Conservation (phyloP, 2,888 invertebrate species). For the Erynnis tages region DNA sequence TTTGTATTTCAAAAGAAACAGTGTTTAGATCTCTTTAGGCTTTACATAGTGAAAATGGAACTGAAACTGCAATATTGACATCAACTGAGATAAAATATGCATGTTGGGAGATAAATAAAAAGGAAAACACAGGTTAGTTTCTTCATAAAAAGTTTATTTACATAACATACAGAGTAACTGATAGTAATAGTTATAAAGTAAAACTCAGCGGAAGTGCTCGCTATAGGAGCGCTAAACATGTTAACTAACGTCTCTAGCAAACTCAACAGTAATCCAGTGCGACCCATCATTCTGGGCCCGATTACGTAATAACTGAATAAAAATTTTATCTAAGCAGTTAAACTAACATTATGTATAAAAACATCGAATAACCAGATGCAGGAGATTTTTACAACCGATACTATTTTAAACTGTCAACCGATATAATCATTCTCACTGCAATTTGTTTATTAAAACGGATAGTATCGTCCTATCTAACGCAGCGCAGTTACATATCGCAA, state of each 20-base stretch:
- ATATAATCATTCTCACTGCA: no score
- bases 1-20: no score
- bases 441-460: no score
- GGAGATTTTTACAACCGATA: slow-evolving; percentile 16
- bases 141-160: slow-evolving; percentile 73
- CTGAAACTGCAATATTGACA: no score
- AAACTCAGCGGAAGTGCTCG: slow-evolving; percentile 52
- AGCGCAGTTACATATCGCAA: no score
- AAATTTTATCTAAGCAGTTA: slow-evolving; percentile 21
- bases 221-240: slow-evolving; percentile 26
- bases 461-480: no score
- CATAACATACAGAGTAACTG: slow-evolving; percentile 73
- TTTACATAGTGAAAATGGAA: no score
- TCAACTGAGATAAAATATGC: no score
- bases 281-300: slow-evolving; percentile 1
- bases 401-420: no score
- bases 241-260: not conserved
- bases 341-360: slow-evolving; percentile 21
- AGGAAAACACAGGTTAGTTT: slow-evolving; percentile 37
- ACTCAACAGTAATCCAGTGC: not conserved
- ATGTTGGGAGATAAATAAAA: no score
- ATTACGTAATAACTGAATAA: slow-evolving; percentile 10
- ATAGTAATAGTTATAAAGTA: slow-evolving; percentile 63
- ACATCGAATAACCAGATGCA: slow-evolving; percentile 13
- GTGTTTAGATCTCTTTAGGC: no score